phyloP scores from a whole-genome alignment of 2,888 invertebrate species.

The Plemyria rubiginata region DNA sequence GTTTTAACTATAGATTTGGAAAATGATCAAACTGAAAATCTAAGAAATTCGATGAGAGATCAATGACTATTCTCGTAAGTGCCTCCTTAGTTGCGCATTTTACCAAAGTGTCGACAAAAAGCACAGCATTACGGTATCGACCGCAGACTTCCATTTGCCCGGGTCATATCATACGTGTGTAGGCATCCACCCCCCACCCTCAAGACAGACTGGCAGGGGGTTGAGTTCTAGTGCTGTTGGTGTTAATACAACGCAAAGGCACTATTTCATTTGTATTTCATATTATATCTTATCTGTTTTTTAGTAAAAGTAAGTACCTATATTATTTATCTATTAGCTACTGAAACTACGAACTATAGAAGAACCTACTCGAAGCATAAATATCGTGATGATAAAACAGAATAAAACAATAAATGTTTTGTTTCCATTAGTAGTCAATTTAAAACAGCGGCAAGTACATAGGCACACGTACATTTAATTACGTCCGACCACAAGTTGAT shows the following conservation, averaged over 20 bases:
- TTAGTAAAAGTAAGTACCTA: not conserved
- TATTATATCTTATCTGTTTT: too few relatives aligned
- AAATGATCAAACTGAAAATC: too few relatives aligned
- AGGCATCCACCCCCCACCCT: conserved; percentile 39
- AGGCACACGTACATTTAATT: conserved; percentile 36
- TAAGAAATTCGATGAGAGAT: too few relatives aligned
- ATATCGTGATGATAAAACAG: conserved; percentile 34
- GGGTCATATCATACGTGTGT: conserved; percentile 50
- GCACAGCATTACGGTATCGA: conserved; percentile 64
- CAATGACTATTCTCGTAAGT: too few relatives aligned
- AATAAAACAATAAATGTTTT: conserved; percentile 35
- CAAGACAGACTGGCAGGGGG: conserved; percentile 24
- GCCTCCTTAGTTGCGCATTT: not conserved
- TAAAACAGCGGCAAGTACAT: conserved; percentile 31
- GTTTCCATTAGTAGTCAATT: conserved; percentile 39
- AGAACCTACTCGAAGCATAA: not conserved
- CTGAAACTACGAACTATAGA: not conserved
- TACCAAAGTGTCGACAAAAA: conserved; percentile 34
- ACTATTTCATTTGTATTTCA: too few relatives aligned
- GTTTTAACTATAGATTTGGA: too few relatives aligned
- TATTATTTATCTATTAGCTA: not conserved
- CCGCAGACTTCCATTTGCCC: conserved; percentile 62
- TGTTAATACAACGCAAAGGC: conserved; percentile 21
- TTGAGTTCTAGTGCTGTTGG: conserved; percentile 7
- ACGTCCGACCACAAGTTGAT: conserved; percentile 41